Evolutionary conservation across 2,888 invertebrate genomes (phyloP).

Genomic region (Anaspis maculata): DNA sequence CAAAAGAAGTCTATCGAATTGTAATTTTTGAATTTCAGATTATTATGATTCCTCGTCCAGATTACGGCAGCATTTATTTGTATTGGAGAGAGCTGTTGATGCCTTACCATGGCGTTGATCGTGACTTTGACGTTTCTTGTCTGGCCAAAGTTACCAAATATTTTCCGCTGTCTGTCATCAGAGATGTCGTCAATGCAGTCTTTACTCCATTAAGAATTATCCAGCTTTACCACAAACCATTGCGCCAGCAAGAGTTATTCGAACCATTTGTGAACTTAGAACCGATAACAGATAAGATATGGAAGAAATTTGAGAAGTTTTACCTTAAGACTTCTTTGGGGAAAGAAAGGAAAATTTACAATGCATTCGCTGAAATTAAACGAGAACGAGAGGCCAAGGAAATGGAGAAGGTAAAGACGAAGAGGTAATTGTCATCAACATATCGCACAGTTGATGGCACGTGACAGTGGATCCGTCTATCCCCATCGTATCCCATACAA

Average conservation of each 20-base stretch:
- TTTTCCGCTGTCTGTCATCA: conserved; percentile 47
- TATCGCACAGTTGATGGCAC: too few relatives aligned
- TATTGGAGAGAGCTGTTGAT: conserved; percentile 49
- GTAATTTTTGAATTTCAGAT: conserved; percentile 17
- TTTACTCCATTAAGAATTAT: conserved; percentile 46
- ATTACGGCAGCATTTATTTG: conserved; percentile 52
- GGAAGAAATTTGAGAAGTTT: conserved; percentile 45
- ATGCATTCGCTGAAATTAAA: conserved; percentile 23
- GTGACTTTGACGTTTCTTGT: conserved; percentile 52
- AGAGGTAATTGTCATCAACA: conserved; percentile 6
- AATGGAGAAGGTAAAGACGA: conserved; percentile 25
- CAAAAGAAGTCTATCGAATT: too few relatives aligned
- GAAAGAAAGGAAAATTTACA: conserved; percentile 34
- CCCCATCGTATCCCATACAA: conserved; percentile 12
- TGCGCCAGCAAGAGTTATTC: conserved; percentile 47
- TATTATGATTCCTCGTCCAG: conserved; percentile 43
- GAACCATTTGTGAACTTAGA: conserved; percentile 39
- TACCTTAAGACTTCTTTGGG: conserved; percentile 38
- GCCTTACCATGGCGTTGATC: conserved; percentile 50
- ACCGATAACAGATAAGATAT: conserved; percentile 42
- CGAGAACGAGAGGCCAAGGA: conserved; percentile 25
- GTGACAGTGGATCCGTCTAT: too few relatives aligned
- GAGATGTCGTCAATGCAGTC: conserved; percentile 40
- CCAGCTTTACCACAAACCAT: conserved; percentile 46
- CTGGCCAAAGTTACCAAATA: conserved; percentile 48